These are phyloP conservation scores for Microctonus hyperodae DNA, from an alignment of 2,888 invertebrate species.

Conservation along the genomic window DNA sequence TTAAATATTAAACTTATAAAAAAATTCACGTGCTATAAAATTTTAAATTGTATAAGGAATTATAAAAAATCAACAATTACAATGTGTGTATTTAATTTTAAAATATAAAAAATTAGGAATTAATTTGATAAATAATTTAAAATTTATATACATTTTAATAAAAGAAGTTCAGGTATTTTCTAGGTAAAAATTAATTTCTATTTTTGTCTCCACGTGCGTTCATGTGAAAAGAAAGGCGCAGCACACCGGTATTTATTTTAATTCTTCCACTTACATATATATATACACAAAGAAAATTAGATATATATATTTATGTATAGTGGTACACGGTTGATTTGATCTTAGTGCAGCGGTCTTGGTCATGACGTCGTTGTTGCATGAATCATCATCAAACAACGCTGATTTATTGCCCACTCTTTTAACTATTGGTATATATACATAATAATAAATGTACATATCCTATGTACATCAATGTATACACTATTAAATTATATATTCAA, in stretches of 20 bases:
- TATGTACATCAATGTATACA: too few species aligned
- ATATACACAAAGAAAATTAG: background rate
- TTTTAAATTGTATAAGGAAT: too few species aligned
- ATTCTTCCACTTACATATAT: background rate
- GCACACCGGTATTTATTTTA: slow-evolving; percentile 11
- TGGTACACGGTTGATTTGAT: slow-evolving; percentile 38
- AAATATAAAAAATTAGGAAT: too few species aligned
- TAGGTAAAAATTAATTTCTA: slow-evolving; percentile 14
- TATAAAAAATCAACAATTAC: too few species aligned
- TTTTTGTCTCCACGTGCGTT: slow-evolving; percentile 15
- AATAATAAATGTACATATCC: background rate
- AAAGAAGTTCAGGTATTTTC: background rate
- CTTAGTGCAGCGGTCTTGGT: slow-evolving; percentile 27
- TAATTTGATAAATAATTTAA: too few species aligned
- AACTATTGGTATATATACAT: background rate
- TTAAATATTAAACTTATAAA: too few species aligned
- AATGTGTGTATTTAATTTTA: too few species aligned
- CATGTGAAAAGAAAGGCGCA: slow-evolving; percentile 9
- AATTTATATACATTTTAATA: background rate
- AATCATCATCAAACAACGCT: slow-evolving; percentile 47
- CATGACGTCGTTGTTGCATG: slow-evolving; percentile 47
- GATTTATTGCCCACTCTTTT: slow-evolving; percentile 31
- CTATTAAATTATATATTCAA: too few species aligned
- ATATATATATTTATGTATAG: slow-evolving; percentile 2
- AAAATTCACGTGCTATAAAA: too few species aligned